Evolutionary conservation across 2,888 invertebrate genomes (phyloP), one percentile per base, ranked within the genome.

Genomic region (Ctena decussata): DNA sequence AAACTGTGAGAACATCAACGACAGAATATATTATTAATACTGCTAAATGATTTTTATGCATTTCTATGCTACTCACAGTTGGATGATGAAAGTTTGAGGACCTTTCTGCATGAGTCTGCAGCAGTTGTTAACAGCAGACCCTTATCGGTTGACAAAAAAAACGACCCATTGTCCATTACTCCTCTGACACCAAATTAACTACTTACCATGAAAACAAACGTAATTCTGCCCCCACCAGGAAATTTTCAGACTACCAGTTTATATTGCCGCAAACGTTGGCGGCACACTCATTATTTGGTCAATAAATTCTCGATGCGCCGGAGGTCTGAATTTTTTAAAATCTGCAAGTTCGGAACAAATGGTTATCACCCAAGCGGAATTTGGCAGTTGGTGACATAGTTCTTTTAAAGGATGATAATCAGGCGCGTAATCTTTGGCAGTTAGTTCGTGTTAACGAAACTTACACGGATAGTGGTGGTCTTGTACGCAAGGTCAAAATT

Each of bases 41-140:
- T n/a, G n/a, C n/a, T n/a, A n/a, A n/a, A n/a, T n/a, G n/a, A n/a
- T n/a, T n/a, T n/a, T n/a, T n/a, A 37, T 18, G 15, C 24, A 35
- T 37, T 35, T 21, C 27, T n/a, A n/a, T n/a, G n/a, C n/a, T n/a
- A n/a, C n/a, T n/a, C n/a, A 3, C 73, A 81, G 18, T 37, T 91
- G 21, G 81, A 90, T 71, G 82, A 80, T 49, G 79, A 83, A 27
- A 69, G 78, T 11, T 73, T 91, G 18, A 71, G 85, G 24, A 91
- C 91, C 0, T 75, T 90, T n/a, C 46, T 91, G 35, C 77, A 72
- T 72, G 90, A 91, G 70, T 84, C 72, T 30, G 72, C 72, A 41
- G 72, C 72, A 6, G 30, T 72, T 41, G 72, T 72, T 15, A 72
- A 72, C 70, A 77, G 87, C 69, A 30, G 87, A 21, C 90, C 85